Evolutionary conservation across 1,140 invertebrate genomes (phyloP), one percentile per base, ranked within the genome.

Genomic region (Zaprionus taronus): DNA sequence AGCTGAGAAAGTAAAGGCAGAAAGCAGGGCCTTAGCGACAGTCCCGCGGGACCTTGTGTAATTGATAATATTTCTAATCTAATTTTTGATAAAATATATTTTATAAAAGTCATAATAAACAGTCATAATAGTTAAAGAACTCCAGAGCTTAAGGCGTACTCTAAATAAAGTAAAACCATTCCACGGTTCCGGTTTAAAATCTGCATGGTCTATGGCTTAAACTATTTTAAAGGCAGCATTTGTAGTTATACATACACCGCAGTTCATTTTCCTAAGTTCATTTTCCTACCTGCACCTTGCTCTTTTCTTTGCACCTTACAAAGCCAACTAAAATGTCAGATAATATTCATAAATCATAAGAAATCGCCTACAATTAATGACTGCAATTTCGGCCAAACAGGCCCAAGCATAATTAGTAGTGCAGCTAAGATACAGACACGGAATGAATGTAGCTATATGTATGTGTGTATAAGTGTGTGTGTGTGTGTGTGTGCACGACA

Each of bases 271-370:
- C 2, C 41, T 47, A 17, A 47, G 41, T 4, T n/a, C n/a, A n/a
- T n/a, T n/a, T n/a, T n/a, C n/a, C n/a, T n/a, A 0, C 1, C n/a
- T 44, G 6, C 41, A 11, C 15, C 15, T n/a, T 41, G 38, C 5
- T n/a, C 15, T 5, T 41, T 15, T 15, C 38, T 41, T n/a, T 41
- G 5, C 15, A 20, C 2, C 17, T 20, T 0, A 9, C n/a, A 49
- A 49, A 49, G 11, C 11, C 17, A 51, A 51, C 20, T 62, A 26
- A 53, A 64, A 53, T 56, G 17, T 20, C 24, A 12, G 57, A 70
- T 51, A 55, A 78, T 68, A 53, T 56, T 34, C 81, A 89, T 87
- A 87, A 87, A 87, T 87, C 84, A 84, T 47, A 58, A 44, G 38
- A 51, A 67, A 47, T 26, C 36, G 62, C 41, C 66, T 66, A 63